These are phyloP conservation scores for Cepaea nemoralis DNA, from an alignment of 1,140 invertebrate species.

Conservation along the genomic window DNA sequence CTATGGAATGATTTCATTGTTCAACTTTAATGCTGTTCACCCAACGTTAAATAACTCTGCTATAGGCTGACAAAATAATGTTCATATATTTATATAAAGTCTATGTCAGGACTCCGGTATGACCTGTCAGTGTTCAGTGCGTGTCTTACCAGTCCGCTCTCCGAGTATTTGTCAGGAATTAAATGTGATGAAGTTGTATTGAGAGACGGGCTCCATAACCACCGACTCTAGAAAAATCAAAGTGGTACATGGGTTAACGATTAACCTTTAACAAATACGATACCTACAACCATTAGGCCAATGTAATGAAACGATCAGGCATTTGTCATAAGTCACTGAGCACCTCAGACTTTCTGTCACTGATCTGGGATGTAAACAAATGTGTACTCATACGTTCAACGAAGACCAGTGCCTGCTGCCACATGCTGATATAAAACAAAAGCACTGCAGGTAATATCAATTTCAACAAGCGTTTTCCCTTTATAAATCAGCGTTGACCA, in stretches of 20 bases:
- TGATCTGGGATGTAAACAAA: no score
- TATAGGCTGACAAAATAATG: no score
- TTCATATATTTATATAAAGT: no score
- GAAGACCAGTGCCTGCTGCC: no score
- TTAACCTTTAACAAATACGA: neutral
- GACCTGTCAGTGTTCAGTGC: neutral
- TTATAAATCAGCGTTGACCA: no score
- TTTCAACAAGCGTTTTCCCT: no score
- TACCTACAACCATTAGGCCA: neutral
- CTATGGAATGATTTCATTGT: no score
- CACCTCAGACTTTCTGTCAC: neutral
- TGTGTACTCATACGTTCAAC: no score
- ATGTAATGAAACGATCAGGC: neutral
- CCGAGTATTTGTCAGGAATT: conserved; percentile 69
- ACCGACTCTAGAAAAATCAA: conserved; percentile 64
- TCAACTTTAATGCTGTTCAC: no score
- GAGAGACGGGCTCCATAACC: conserved; percentile 66
- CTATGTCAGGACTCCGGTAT: neutral
- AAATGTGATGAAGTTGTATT: conserved; percentile 66
- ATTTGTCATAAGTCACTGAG: neutral
- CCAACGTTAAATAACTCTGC: no score
- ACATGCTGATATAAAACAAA: no score
- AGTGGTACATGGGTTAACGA: conserved; percentile 8
- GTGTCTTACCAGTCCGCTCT: conserved; percentile 68
- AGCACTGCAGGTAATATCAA: no score